Conservation (phyloP, 2,888 invertebrate species). For the Branchellion lobata region DNA sequence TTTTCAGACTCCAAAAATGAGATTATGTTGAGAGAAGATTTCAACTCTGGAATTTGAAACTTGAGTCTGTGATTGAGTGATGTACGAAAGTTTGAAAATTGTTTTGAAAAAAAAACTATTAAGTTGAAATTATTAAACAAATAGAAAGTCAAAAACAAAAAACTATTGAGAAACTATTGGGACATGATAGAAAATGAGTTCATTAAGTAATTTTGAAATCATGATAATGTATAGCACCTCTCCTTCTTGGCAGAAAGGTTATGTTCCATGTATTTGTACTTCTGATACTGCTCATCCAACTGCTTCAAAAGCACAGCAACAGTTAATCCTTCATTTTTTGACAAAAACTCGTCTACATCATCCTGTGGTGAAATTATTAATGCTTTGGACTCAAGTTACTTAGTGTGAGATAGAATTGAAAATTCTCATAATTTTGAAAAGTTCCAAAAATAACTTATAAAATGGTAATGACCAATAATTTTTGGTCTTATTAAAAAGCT, state of each 20-base stretch:
- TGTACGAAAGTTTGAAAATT: too few species aligned
- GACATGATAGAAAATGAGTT: too few species aligned
- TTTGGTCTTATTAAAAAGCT: too few species aligned
- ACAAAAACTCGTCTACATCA: conserved; percentile 92
- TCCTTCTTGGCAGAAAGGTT: conserved; percentile 83
- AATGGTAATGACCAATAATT: too few species aligned
- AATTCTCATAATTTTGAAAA: background rate
- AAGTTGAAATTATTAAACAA: too few species aligned
- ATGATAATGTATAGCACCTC: conserved; percentile 65
- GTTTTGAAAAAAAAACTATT: too few species aligned
- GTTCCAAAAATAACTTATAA: background rate
- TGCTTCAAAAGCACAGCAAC: conserved; percentile 81
- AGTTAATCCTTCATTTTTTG: conserved; percentile 74
- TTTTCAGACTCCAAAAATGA: conserved; percentile 80
- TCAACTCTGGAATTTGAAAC: conserved; percentile 89
- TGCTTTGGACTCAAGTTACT: background rate
- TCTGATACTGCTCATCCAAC: conserved; percentile 88
- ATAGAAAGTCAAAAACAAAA: too few species aligned
- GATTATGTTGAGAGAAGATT: conserved; percentile 86
- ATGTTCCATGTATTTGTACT: conserved; percentile 95
- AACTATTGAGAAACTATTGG: too few species aligned
- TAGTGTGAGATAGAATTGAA: background rate
- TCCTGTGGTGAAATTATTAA: conserved; percentile 65
- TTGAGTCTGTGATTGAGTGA: conserved; percentile 69
- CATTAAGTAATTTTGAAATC: too few species aligned